phyloP scores from a whole-genome alignment of 2,888 invertebrate species.

The Formica aserva region DNA sequence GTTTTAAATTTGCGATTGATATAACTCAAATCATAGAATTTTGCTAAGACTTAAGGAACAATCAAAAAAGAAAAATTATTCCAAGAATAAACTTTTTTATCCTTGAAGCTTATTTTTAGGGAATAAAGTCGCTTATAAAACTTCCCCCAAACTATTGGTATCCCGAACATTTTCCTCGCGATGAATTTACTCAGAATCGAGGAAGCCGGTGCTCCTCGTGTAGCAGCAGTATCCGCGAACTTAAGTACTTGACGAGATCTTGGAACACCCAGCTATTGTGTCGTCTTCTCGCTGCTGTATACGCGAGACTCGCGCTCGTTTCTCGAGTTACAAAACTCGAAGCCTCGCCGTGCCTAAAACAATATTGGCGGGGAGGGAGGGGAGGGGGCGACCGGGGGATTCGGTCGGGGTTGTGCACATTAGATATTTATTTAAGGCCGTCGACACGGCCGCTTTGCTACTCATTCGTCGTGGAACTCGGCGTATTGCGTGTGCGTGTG shows the following conservation, averaged over 20 bases:
- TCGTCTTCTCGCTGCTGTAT: conserved; percentile 42
- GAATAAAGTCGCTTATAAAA: background rate
- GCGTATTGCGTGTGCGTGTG: conserved; percentile 39
- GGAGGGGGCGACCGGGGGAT: conserved; percentile 42
- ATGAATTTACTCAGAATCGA: conserved; percentile 10
- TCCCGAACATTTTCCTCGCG: background rate
- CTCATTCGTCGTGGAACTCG: conserved; percentile 66
- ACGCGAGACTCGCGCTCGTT: conserved; percentile 71
- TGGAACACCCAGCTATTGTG: conserved; percentile 64
- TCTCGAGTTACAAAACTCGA: conserved; percentile 75
- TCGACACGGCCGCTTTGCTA: conserved; percentile 74
- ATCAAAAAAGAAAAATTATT: background rate
- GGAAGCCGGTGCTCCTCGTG: background rate
- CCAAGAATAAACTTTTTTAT: background rate
- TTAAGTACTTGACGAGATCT: conserved; percentile 53
- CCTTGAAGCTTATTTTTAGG: background rate
- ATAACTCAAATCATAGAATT: background rate
- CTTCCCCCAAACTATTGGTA: background rate
- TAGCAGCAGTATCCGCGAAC: conserved; percentile 10
- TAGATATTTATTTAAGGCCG: conserved; percentile 81
- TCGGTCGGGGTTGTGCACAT: conserved; percentile 70
- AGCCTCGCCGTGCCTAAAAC: conserved; percentile 77
- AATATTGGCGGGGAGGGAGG: conserved; percentile 76
- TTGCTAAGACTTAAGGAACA: background rate
- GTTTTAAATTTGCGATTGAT: background rate